Evolutionary conservation across 2,888 invertebrate species (phyloP), one percentile per base, ranked within the genome.

Genomic region (Stenodema calcarata): DNA sequence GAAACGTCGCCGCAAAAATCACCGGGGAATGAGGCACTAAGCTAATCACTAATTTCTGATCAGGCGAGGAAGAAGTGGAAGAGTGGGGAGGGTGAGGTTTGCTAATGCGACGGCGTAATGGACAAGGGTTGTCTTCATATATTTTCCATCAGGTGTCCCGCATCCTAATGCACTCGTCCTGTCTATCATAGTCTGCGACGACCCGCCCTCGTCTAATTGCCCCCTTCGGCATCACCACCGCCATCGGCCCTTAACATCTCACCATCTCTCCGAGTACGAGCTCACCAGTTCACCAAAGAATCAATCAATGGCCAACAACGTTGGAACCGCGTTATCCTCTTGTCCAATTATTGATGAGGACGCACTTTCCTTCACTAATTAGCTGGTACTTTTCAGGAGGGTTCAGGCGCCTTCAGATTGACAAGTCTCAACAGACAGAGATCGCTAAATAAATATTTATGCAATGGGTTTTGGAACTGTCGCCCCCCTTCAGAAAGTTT

Each of bases 41-140:
- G 80, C 54, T 80, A 54, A 80, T 78, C 44, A 54, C 80, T 47
- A 14, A 54, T 50, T 44, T 0, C 7, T 4, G 47, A 28, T 30
- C 7, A 12, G 86, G 2, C 35, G 35, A 4, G 35, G 35, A 14
- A 3, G 28, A 50, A 28, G 81, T n/a, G 47, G 73, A 4, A 28
- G 86, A 1, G n/a, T 28, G 87, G 28, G 70, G 41, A 79, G 78
- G 16, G 11, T 9, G 28, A 18, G 82, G 78, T 87, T 75, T 62
- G 86, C 86, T 87, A 86, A 87, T 85, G 87, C 87, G 83, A 27
- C 70, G 73, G 30, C 80, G 86, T 86, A 88, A 88, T 87, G 87
- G 87, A 87, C 80, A 87, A 87, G 87, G 82, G 84, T 81, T 88
- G 88, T 88, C 87, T 87, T 87, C 87, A 88, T 88, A 87, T 87